Evolutionary conservation across 2,888 invertebrate genomes (phyloP).

Genomic region (Thymelicus acteon): DNA sequence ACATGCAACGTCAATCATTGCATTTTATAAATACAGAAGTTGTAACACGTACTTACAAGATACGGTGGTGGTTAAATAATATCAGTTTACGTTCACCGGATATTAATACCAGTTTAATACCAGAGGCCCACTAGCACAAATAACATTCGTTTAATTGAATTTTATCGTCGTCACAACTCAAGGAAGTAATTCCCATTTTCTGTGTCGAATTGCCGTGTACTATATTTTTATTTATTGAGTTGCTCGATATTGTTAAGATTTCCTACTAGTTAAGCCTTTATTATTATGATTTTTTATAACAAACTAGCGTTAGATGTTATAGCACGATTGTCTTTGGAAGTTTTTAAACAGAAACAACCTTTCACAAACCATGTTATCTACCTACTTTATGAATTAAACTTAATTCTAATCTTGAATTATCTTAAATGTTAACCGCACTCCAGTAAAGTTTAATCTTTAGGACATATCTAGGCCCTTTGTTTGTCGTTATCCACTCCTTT

Average conservation of each 20-base stretch:
- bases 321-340: too few species aligned
- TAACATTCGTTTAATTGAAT: constrained; percentile 27
- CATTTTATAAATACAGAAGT: not conserved
- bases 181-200: constrained; percentile 36
- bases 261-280: not conserved
- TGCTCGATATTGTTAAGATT: not conserved
- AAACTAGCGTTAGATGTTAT: too few species aligned
- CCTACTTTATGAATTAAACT: too few species aligned
- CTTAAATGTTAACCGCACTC: too few species aligned
- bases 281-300: too few species aligned
- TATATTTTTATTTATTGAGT: constrained; percentile 13
- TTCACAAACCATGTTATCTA: too few species aligned
- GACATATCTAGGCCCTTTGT: too few species aligned
- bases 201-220: constrained; percentile 27
- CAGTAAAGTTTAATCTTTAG: too few species aligned
- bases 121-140: constrained; percentile 33
- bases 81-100: constrained; percentile 36
- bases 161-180: constrained; percentile 29
- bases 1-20: constrained; percentile 11
- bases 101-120: constrained; percentile 34
- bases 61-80: constrained; percentile 24
- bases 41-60: constrained; percentile 2
- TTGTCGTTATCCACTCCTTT: too few species aligned
- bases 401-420: too few species aligned
- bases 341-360: too few species aligned